A percentile compares a stretch with the other conserved stretches of the same genome.
These are phyloP conservation scores for Zaprionus camerounensis DNA, from an alignment of 1,140 invertebrate species.

Conservation along the genomic window DNA sequence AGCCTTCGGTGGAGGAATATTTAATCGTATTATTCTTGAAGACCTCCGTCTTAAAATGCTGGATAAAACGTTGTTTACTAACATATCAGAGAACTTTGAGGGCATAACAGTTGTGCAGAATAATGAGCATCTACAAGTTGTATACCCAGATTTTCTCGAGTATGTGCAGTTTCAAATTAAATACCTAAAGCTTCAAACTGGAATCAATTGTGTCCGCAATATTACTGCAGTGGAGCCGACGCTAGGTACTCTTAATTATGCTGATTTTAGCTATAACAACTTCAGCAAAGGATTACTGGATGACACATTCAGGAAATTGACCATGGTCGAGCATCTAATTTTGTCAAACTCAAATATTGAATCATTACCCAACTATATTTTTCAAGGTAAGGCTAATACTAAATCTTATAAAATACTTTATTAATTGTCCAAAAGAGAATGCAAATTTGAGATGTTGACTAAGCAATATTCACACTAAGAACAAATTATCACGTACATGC, in stretches of 20 bases:
- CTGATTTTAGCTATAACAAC: conserved; percentile 64
- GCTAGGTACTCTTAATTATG: conserved; percentile 37
- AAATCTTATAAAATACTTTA: background rate
- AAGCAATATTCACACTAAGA: no score
- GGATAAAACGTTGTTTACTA: conserved; percentile 44
- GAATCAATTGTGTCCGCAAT: conserved; percentile 51
- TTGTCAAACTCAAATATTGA: conserved; percentile 61
- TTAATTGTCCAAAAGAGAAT: no score
- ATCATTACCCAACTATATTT: conserved; percentile 59
- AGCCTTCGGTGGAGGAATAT: conserved; percentile 57
- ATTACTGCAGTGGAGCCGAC: conserved; percentile 56
- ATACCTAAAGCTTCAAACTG: conserved; percentile 39
- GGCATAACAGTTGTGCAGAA: conserved; percentile 50
- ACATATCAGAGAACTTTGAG: conserved; percentile 31
- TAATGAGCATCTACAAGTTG: conserved; percentile 26
- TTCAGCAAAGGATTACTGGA: conserved; percentile 37
- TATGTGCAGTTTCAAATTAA: conserved; percentile 61
- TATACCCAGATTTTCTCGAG: conserved; percentile 49
- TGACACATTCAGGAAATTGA: conserved; percentile 57
- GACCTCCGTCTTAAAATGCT: conserved; percentile 44
- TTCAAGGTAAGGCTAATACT: conserved; percentile 35
- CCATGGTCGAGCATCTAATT: conserved; percentile 50
- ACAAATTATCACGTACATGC: background rate
- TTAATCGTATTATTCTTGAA: conserved; percentile 47
- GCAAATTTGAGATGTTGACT: no score